These are phyloP conservation scores for Myopa testacea DNA, from an alignment of 2,888 invertebrate species.

Conservation along the genomic window DNA sequence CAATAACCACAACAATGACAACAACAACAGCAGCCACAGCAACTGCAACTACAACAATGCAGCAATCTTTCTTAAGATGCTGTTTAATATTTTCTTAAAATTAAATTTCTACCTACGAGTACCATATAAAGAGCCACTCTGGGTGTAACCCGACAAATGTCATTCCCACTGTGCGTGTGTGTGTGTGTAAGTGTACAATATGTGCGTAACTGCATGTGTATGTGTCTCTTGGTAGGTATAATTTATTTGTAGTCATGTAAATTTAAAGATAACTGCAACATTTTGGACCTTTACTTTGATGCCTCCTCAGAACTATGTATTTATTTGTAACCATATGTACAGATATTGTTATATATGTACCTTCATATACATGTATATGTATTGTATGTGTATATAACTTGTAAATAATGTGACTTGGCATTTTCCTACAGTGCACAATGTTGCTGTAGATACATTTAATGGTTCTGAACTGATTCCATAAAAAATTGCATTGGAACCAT, in stretches of 20 bases:
- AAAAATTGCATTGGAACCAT: too few species aligned
- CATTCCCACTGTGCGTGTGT: neutral
- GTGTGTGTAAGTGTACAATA: neutral
- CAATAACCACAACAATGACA: neutral
- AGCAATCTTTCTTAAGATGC: conserved; percentile 36
- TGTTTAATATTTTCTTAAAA: conserved; percentile 38
- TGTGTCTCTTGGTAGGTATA: neutral
- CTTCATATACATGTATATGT: neutral
- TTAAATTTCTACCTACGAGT: neutral
- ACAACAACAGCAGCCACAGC: neutral
- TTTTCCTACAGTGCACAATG: too few species aligned
- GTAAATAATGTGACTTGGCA: neutral
- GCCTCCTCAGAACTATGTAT: conserved; percentile 2
- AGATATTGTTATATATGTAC: neutral
- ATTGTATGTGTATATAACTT: conserved; percentile 3
- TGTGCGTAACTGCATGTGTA: neutral
- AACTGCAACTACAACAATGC: neutral
- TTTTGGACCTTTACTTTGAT: neutral
- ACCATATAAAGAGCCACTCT: neutral
- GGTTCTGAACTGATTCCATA: too few species aligned
- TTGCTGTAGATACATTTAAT: too few species aligned
- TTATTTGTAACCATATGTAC: neutral
- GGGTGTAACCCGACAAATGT: neutral
- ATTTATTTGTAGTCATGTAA: conserved; percentile 17
- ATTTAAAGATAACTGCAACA: conserved; percentile 32